Base-by-base conservation (phyloP, 2,888 invertebrate species). In the Drosophila aldrichi region DNA sequence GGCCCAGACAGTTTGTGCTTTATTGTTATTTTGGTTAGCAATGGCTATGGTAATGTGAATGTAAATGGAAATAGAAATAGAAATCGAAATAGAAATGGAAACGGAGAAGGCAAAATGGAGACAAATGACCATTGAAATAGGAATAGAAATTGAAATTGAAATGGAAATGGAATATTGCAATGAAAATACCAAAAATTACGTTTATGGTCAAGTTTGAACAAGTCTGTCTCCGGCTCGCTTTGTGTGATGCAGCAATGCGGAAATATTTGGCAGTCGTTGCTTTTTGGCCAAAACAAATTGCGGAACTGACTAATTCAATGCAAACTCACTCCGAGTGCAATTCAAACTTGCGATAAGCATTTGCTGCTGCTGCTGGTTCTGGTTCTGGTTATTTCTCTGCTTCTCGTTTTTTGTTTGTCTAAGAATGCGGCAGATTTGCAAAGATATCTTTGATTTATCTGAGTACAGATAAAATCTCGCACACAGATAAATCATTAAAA, bases 311-410 rank as follows among this genome's bases (percentile, higher is more conserved):
- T 54, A 67, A 75, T 62, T 66, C 59, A 51, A 71, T 63, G 72
- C 36, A 46, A 69, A 69, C 60, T 61, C 70, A 63, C n/a, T 54
- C 54, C 7, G 49, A 68, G 43, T 67, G 69, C 79, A 76, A 74
- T 76, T 74, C 34, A 25, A 58, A 46, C 12, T 54, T 48, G 52
- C 8, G 58, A 61, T 60, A 79, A 68, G 61, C 68, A 55, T 34
- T 52, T 20, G 51, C 14, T 16, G 4, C 36, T 36, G 36, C 36
- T 36, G 36, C 36, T 36, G 6, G 10, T 32, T 9, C 10, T 10
- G 9, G 7, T 3, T 32, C 32, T 32, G 32, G 32, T 32, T 32
- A 10, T 32, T 3, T 3, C 3, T 46, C 48, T 16, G 34, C 16
- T 16, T 34, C 34, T 36, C 8, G 8, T 9, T 52, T 52, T 36